These are phyloP conservation scores for Corythoichthys haematopterus DNA, from an alignment of 2,113 vertebrate species.

Conservation along the genomic window DNA sequence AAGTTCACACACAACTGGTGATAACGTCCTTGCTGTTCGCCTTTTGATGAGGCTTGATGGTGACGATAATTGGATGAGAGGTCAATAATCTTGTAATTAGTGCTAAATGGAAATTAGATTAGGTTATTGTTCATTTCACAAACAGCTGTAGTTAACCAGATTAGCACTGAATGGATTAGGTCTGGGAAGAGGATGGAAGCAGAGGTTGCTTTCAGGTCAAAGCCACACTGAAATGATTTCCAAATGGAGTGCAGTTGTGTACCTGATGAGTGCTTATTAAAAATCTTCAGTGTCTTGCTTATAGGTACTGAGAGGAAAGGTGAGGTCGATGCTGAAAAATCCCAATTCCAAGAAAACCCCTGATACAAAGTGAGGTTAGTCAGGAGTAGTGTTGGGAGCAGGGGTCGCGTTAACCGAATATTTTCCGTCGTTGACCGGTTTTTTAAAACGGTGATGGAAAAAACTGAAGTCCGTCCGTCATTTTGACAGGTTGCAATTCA, in stretches of 20 bases:
- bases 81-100: constrained; percentile 68
- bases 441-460: too few relatives aligned
- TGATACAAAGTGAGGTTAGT: neutral
- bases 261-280: too few relatives aligned
- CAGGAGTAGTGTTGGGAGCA: neutral
- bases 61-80: constrained; percentile 57
- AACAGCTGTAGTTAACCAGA: constrained; percentile 63
- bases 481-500: too few relatives aligned
- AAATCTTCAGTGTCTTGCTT: too few relatives aligned
- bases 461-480: too few relatives aligned
- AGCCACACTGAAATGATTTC: neutral
- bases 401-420: too few relatives aligned
- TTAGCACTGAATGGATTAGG: constrained; percentile 52
- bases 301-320: too few relatives aligned
- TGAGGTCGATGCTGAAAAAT: too few relatives aligned
- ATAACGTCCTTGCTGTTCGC: neutral
- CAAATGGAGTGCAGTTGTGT: neutral
- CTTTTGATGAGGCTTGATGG: constrained; percentile 35
- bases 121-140: constrained; percentile 53
- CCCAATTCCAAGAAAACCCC: neutral
- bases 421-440: too few relatives aligned
- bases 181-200: constrained; percentile 15
- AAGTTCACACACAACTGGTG: constrained; percentile 20
- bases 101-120: constrained; percentile 67
- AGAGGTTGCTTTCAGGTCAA: constrained; percentile 26